Conservation (phyloP, 2,888 invertebrate genomes). For the Alcis repandata region DNA sequence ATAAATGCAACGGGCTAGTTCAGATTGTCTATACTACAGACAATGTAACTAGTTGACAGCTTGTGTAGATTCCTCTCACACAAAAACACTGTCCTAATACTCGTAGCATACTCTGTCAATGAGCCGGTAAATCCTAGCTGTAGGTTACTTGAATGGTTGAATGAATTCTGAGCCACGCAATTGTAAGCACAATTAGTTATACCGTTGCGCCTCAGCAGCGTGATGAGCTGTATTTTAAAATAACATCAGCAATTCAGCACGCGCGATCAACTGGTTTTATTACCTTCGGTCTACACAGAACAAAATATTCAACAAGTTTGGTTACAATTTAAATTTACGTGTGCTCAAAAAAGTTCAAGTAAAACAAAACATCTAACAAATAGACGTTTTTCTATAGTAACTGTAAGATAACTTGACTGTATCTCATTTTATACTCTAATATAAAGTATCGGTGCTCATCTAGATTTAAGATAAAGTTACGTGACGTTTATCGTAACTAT, state of each 20-base stretch:
- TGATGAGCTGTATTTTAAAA: no score
- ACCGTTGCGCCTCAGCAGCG: no score
- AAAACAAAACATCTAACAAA: not conserved
- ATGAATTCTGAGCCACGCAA: no score
- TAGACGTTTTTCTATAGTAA: conserved; percentile 4
- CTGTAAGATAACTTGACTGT: conserved; percentile 36
- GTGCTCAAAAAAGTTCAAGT: not conserved
- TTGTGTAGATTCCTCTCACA: no score
- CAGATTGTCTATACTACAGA: not conserved
- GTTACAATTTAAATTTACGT: not conserved
- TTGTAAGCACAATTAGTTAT: no score
- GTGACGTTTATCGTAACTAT: conserved; percentile 45
- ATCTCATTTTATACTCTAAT: conserved; percentile 36
- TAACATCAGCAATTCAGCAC: no score
- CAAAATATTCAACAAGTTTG: not conserved
- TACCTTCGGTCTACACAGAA: not conserved
- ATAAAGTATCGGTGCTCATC: conserved; percentile 62
- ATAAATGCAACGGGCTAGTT: not conserved
- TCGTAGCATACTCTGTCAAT: no score
- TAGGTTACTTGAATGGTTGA: no score
- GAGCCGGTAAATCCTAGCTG: no score
- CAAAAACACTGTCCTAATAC: no score
- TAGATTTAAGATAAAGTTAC: conserved; percentile 55
- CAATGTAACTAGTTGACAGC: no score
- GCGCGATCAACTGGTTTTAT: no score